Evolutionary conservation across 2,888 invertebrate species (phyloP), one percentile per base, ranked within the genome.

Genomic region (Drosophila diplacantha): DNA sequence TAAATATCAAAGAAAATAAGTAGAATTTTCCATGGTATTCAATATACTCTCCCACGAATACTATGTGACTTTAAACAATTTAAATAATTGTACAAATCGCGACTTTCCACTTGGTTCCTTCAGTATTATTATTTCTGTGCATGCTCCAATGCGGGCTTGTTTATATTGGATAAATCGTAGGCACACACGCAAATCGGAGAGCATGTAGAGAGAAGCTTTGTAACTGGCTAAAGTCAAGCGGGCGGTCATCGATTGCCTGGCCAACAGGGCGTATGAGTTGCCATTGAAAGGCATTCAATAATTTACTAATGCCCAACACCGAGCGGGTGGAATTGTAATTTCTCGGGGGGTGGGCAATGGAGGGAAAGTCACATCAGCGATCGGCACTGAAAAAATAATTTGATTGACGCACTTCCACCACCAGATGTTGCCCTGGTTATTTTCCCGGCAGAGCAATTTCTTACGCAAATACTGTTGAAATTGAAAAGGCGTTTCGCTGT

Each of bases 211-310:
- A n/a, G 35, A 14, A 43, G 31, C 18, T 12, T 29, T 37, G 18
- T 20, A 31, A 14, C 5, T 32, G 32, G n/a, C 14, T 24, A 51
- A 55, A 55, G 54, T 51, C 35, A 55, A 37, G n/a, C 20, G 54
- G 60, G 55, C 52, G 39, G 55, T 47, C 67, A 72, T 64, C 71
- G 72, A 74, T 70, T 68, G 69, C 72, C 59, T n/a, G 50, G 31
- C 57, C 62, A 67, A 65, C 46, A 64, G 38, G 43, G 53, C 44
- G 46, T 60, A 52, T 59, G 50, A 72, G 60, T 35, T 64, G 55
- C 46, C 53, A 72, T 50, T 70, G 73, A 69, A 69, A 72, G 53
- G 53, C 68, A 65, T 67, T 83, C 68, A 81, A 77, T 79, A 74
- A 81, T 81, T 77, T 59, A 79, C 37, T 58, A 63, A 64, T 41